These are phyloP conservation scores for Pipa parva DNA, from an alignment of 2,113 vertebrate genomes.

Conservation along the genomic window DNA sequence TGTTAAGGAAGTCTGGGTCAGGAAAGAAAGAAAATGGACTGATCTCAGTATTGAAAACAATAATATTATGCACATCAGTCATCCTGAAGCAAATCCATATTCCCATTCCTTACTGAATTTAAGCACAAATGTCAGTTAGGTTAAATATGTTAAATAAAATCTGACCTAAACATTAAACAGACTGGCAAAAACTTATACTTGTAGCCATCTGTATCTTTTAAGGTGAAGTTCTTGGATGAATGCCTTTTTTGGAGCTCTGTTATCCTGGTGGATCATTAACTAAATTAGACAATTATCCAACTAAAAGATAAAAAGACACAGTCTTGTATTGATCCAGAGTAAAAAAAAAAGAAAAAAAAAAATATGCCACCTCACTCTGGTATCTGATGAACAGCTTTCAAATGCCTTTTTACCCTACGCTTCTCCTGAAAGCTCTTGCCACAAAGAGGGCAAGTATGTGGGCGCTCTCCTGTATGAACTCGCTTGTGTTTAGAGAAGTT, in stretches of 20 bases:
- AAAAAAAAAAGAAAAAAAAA: not conserved
- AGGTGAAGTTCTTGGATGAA: not conserved
- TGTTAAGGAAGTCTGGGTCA: not conserved
- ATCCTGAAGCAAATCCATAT: not conserved
- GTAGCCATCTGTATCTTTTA: not conserved
- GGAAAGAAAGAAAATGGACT: not conserved
- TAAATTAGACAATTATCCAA: slow-evolving; percentile 9
- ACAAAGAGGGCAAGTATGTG: slow-evolving; percentile 17
- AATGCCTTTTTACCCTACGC: slow-evolving; percentile 12
- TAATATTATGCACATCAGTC: not conserved
- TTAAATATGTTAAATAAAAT: not conserved
- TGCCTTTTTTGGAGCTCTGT: not conserved
- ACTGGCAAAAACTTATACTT: not conserved
- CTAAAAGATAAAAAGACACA: not conserved
- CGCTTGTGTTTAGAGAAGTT: slow-evolving; percentile 45
- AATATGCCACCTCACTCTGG: slow-evolving; percentile 1
- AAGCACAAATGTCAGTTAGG: not conserved
- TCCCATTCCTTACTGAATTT: not conserved
- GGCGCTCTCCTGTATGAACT: slow-evolving; percentile 26
- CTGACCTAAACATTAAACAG: not conserved
- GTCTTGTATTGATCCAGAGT: not conserved
- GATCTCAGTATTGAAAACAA: not conserved
- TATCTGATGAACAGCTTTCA: slow-evolving; percentile 26
- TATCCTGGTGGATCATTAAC: not conserved
- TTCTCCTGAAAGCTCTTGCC: slow-evolving; percentile 39